Evolutionary conservation across 1,140 invertebrate genomes (phyloP).

Genomic region (Centruroides vittatus): DNA sequence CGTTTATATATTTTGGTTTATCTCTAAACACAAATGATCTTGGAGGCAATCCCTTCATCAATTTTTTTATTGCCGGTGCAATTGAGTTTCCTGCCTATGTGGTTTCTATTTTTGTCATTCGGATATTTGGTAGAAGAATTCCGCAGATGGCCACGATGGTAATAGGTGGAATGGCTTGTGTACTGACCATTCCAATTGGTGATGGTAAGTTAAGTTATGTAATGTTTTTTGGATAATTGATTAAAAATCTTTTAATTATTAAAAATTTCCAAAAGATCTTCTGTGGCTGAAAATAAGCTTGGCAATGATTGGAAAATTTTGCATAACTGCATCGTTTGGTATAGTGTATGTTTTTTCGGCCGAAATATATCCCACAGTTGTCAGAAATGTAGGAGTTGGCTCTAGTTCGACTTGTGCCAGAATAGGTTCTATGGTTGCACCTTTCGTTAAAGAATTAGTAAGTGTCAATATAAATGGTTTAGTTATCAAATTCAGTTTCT

Average conservation of each 20-base stretch:
- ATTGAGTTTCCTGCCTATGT: constrained; percentile 59
- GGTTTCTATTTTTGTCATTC: not conserved
- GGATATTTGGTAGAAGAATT: not conserved
- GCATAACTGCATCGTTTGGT: constrained; percentile 63
- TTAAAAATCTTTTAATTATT: no score
- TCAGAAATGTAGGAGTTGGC: constrained; percentile 28
- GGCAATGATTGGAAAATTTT: constrained; percentile 66
- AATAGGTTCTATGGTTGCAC: constrained; percentile 27
- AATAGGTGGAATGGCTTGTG: not conserved
- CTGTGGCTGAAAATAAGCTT: constrained; percentile 45
- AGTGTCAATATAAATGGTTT: constrained; percentile 2
- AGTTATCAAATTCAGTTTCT: no score
- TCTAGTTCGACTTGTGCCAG: constrained; percentile 25
- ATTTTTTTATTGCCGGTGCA: constrained; percentile 55
- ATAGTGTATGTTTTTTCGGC: constrained; percentile 64
- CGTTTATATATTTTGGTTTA: constrained; percentile 61
- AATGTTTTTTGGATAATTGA: no score
- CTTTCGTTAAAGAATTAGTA: constrained; percentile 38
- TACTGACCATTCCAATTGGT: not conserved
- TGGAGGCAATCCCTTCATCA: constrained; percentile 54
- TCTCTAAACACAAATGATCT: constrained; percentile 61
- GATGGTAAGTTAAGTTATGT: no score
- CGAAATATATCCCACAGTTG: constrained; percentile 61
- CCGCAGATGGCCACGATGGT: not conserved
- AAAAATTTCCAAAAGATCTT: constrained; percentile 29